Percentiles rank a stretch among this genome's conserved stretches.
phyloP scores from a whole-genome alignment of 2,888 invertebrate species.

The Xylocampa areola region DNA sequence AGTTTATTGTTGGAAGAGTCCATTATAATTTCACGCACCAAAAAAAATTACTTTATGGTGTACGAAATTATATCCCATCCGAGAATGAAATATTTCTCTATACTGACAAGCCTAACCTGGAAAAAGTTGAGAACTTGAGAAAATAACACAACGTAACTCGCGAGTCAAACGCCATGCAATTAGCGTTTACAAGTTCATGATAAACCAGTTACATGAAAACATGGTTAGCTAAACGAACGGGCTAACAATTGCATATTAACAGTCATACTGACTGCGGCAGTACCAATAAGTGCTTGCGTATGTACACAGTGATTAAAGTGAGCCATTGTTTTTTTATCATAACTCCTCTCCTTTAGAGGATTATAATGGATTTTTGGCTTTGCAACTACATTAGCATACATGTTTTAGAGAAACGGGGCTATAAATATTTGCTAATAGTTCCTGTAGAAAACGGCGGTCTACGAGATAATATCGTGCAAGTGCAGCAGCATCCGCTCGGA shows the following conservation, averaged over 20 bases:
- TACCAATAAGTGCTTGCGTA: constrained; percentile 28
- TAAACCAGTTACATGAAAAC: constrained; percentile 11
- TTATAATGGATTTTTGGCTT: constrained; percentile 2
- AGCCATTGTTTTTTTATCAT: constrained; percentile 34
- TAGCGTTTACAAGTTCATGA: constrained; percentile 28
- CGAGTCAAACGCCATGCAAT: constrained; percentile 14
- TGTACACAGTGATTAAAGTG: constrained; percentile 15
- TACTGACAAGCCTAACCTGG: constrained; percentile 11
- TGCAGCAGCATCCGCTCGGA: constrained; percentile 14
- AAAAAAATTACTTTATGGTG: too few species aligned
- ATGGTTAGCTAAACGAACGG: constrained; percentile 17
- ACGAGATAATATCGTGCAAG: too few species aligned
- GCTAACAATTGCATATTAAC: constrained; percentile 54
- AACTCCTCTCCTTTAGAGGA: constrained; percentile 18
- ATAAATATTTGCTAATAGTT: too few species aligned
- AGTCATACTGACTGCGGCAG: constrained; percentile 26
- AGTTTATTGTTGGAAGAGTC: too few species aligned
- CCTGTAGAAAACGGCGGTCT: too few species aligned
- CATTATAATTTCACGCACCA: too few species aligned
- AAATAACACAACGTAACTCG: constrained; percentile 6
- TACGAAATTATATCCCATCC: background rate
- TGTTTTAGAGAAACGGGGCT: too few species aligned
- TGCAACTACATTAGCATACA: background rate
- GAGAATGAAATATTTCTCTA: background rate
- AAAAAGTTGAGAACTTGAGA: constrained; percentile 15